A percentile compares a stretch with the other conserved stretches of the same genome.
These are phyloP conservation scores for Chloroceryle amazona DNA, from an alignment of 2,797 vertebrate species.

Conservation along the genomic window DNA sequence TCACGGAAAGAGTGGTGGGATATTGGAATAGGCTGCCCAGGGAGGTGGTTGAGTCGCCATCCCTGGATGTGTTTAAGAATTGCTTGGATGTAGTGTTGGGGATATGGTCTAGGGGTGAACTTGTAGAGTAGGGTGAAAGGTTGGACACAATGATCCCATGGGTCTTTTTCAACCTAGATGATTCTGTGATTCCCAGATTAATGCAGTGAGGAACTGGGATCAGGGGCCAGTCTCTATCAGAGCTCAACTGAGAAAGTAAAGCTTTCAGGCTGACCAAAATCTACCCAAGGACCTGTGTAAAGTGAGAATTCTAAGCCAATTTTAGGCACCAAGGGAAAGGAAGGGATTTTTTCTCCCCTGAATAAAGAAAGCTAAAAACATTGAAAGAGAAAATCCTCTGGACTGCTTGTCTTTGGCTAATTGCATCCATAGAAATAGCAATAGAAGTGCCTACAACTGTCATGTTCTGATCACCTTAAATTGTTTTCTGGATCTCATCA, in stretches of 20 bases:
- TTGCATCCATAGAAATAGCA: neutral
- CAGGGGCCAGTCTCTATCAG: neutral
- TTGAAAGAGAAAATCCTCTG: neutral
- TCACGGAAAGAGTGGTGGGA: too few relatives aligned
- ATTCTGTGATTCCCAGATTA: neutral
- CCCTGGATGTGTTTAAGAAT: too few relatives aligned
- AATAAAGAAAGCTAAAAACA: neutral
- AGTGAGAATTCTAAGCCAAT: neutral
- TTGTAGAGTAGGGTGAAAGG: too few relatives aligned
- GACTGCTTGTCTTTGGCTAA: neutral
- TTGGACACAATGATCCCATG: too few relatives aligned
- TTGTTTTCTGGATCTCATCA: constrained; percentile 1
- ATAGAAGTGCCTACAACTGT: neutral
- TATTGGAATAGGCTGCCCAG: too few relatives aligned
- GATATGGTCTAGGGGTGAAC: too few relatives aligned
- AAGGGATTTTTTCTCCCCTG: neutral
- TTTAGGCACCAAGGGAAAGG: neutral
- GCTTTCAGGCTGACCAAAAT: neutral
- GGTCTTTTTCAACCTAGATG: too few relatives aligned
- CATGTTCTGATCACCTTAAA: neutral
- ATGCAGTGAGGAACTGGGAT: neutral
- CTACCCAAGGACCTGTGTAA: neutral
- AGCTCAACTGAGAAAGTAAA: neutral
- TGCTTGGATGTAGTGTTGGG: too few relatives aligned
- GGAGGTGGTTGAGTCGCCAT: too few relatives aligned